Base-by-base conservation (phyloP, 2,888 invertebrate species). In the Brachynemurus nebulosus region DNA sequence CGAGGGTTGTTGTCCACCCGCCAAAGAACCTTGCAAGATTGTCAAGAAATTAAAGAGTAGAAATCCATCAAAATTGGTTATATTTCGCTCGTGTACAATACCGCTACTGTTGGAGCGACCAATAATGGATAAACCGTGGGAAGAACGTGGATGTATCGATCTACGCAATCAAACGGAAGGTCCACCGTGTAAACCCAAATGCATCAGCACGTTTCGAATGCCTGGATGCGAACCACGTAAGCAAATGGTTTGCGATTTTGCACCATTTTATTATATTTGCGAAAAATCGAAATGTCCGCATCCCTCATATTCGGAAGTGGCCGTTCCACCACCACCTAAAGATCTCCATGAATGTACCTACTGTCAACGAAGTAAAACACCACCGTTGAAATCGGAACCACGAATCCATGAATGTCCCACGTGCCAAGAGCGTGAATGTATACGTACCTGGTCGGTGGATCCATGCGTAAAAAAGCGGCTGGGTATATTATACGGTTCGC, bases 241-340 rank as follows among this genome's bases (percentile, higher is more conserved):
- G 7, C 36, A 18, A 17, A 36, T 18, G 16, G 36, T 17, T 17
- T 36, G 36, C 11, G 17, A n/a, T 16, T 6, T 5, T 36, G 17
- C 7, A 6, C n/a, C 18, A 3, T n/a, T 16, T 14, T 16, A 36
- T 36, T 16, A 7, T 8, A n/a, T 17, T 3, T 21, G 25, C 12
- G 9, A 18, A 11, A 37, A 37, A 37, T 1, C 2, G n/a, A 17
- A n/a, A n/a, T 18, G 19, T 19, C 37, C 37, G n/a, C 37, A 37
- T 37, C 37, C 37, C 17, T 18, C 37, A n/a, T 37, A 17, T 18
- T 37, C 37, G 9, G 37, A 37, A 37, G 17, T 17, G n/a, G 19
- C 17, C 7, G 37, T 18, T 18, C 18, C 17, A 2, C 18, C 17
- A 11, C 18, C 20, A 18, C 12, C 17, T 11, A 37, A 17, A 37